A percentile compares a stretch with the other conserved stretches of the same genome.
These are phyloP conservation scores for Anguilla anguilla DNA, from an alignment of 2,797 vertebrate genomes.

Conservation along the genomic window DNA sequence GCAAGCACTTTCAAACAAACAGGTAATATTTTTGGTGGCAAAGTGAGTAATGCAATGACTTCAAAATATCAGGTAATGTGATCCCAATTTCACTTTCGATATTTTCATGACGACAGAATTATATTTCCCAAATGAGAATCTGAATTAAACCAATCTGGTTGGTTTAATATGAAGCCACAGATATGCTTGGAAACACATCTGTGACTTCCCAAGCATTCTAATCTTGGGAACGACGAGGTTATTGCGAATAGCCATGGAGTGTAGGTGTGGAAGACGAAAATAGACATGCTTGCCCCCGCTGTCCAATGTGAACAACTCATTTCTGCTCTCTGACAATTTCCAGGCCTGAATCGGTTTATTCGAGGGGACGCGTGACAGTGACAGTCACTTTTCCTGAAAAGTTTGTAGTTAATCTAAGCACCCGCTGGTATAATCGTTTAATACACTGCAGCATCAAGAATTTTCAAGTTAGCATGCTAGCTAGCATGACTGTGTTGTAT, in stretches of 20 bases:
- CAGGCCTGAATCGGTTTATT: neutral
- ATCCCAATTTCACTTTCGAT: neutral
- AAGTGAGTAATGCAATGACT: neutral
- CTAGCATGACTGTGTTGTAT: neutral
- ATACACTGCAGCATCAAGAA: neutral
- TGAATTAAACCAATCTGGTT: neutral
- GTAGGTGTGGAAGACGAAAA: constrained; percentile 69
- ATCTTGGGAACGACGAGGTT: neutral
- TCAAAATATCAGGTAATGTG: too few relatives aligned
- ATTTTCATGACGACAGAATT: neutral
- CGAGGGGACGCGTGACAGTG: neutral
- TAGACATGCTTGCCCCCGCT: constrained; percentile 52
- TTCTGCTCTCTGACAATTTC: constrained; percentile 5
- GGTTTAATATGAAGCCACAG: neutral
- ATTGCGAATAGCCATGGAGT: constrained; percentile 46
- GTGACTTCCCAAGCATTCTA: neutral
- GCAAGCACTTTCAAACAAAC: neutral
- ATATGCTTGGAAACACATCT: neutral
- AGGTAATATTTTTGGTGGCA: neutral
- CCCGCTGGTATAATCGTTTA: neutral
- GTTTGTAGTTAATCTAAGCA: neutral
- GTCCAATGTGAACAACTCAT: neutral
- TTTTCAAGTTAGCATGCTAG: neutral
- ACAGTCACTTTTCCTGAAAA: neutral
- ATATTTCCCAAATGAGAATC: neutral